Evolutionary conservation across 2,113 vertebrate species (phyloP), one percentile per base, ranked within the genome.

Genomic region (Lonchura striata): DNA sequence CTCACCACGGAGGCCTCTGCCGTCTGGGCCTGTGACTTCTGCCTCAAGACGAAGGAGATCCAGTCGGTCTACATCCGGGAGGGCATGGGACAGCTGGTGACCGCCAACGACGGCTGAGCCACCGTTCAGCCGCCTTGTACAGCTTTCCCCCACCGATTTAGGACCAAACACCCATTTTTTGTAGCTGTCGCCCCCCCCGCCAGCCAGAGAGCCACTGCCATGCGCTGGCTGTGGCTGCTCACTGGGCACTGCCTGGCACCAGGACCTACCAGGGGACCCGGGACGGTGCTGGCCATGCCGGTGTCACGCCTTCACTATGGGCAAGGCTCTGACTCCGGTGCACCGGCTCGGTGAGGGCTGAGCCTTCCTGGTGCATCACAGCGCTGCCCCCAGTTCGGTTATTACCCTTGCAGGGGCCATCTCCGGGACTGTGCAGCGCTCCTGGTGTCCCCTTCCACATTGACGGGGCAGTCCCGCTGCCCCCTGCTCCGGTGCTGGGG

Each of bases 1-100:
- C 98, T 99, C 93, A 99, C 99, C 95, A 98, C 99, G 0, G 99
- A 99, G 97, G 99, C 98, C 25, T 98, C 99, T 0, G 99, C 99
- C 0, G 99, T 99, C 44, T 99, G 99, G 99, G 99, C 99, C 96
- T 99, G 99, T 2, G 99, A 99, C 82, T 99, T 99, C 97, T 99
- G 99, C 97, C 99, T 99, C 92, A 99, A 99, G 97, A 99, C 98
- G n/a, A 99, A 99, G 98, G 99, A 99, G 98, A 99, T 99, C 94
- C 99, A 99, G 95, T 99, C 99, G 0, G 99, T 99, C 74, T 99
- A 99, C 82, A 98, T 99, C 88, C 99, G 99, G 2, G 99, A 99
- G 97, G 98, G 98, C 90, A 96, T 99, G 98, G 99, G 99, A 63
- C 99, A 99, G 96, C 96, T 99, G 88, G 99, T 99, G 95, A 99